Evolutionary conservation across 1,140 invertebrate genomes (phyloP).

Genomic region (Acromyrmex charruanus): DNA sequence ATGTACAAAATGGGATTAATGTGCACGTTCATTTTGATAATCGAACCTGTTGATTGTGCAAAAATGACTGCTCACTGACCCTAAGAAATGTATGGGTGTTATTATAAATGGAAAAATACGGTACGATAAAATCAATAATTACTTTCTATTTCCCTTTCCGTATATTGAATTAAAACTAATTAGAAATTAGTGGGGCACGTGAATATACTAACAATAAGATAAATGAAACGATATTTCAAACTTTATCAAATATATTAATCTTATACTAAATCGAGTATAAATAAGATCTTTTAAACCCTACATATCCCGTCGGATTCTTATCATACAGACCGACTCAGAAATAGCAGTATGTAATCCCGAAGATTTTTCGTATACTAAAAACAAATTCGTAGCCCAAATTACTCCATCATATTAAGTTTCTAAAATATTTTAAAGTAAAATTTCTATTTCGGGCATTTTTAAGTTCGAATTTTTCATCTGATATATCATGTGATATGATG

Average conservation of each 20-base stretch:
- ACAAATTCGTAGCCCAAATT: too few relatives aligned
- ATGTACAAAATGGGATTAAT: neutral
- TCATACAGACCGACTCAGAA: too few relatives aligned
- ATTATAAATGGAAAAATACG: neutral
- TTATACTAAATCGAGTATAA: neutral
- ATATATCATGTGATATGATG: too few relatives aligned
- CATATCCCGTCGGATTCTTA: neutral
- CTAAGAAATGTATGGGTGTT: neutral
- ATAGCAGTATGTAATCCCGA: too few relatives aligned
- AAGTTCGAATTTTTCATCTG: too few relatives aligned
- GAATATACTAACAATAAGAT: neutral
- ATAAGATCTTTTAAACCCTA: neutral
- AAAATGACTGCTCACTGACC: neutral
- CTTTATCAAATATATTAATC: neutral
- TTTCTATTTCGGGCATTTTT: too few relatives aligned
- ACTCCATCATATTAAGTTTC: too few relatives aligned
- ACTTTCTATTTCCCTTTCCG: neutral
- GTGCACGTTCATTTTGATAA: conserved; percentile 23
- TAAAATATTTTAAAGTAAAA: too few relatives aligned
- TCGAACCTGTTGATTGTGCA: neutral
- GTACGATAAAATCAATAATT: conserved; percentile 13
- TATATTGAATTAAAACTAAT: neutral
- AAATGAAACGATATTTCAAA: neutral
- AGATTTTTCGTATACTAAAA: too few relatives aligned
- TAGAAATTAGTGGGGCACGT: neutral